Base-by-base conservation (phyloP, 1,140 invertebrate species). In the Brachionus rotundiformis region DNA sequence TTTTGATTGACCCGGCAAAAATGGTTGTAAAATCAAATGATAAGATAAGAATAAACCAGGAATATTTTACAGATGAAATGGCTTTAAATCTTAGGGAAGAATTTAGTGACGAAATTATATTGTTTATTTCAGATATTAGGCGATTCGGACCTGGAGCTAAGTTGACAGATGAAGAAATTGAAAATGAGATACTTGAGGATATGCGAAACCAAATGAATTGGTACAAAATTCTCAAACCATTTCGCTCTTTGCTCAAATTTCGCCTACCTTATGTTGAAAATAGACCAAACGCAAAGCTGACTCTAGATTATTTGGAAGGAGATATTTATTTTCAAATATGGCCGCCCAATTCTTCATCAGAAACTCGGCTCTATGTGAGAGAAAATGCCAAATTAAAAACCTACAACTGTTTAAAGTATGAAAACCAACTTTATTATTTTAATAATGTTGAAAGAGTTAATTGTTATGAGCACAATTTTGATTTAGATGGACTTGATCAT, bases 61-160 rank as follows among this genome's bases (percentile, higher is more conserved):
- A 75, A 27, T 47, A 75, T 16, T 75, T 75, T 47, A 47, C 39
- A n/a, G 23, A 47, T 16, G 71, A 75, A 25, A 5, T 36, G 11
- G 71, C 71, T 13, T n/a, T 47, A 29, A 16, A 11, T 47, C 13
- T 75, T n/a, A 47, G 27, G 25, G 39, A 29, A 47, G 41, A 75
- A 11, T 68, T 68, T 36, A 19, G 8, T 31, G 16, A 23, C n/a
- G 63, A 68, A 13, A 31, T 68, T 33, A 47, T 75, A 13, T 47
- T 75, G 23, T 75, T 75, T 29, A 47, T 75, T 47, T 75, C 39
- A n/a, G 41, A 75, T 23, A 47, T 75, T n/a, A 25, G 71, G 5
- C 3, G 39, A 47, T 75, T 47, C n/a, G 25, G 25, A 44, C 68
- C 68, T 19, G 36, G 39, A 4, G 36, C 36, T 4, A 44, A 73